These are phyloP conservation scores for Elymnias hypermnestra DNA, from an alignment of 1,140 invertebrate species.

Conservation along the genomic window DNA sequence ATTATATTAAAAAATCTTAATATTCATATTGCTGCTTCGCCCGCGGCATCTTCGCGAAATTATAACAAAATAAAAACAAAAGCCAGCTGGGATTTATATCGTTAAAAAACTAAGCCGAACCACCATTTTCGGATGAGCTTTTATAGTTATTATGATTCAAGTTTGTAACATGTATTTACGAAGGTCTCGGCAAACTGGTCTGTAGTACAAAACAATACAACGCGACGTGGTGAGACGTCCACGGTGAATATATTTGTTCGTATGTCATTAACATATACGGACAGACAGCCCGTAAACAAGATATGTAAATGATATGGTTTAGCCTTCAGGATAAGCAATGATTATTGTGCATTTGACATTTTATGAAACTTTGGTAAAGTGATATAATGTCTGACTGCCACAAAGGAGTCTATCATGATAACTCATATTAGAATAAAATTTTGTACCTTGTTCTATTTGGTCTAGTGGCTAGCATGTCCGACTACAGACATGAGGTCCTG, in stretches of 20 bases:
- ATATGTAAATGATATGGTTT: slow-evolving; percentile 57
- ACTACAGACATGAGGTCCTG: too few species aligned
- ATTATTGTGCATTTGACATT: slow-evolving; percentile 32
- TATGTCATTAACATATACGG: slow-evolving; percentile 56
- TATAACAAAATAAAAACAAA: slow-evolving; percentile 70
- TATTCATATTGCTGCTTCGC: slow-evolving; percentile 59
- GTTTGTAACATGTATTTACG: neutral
- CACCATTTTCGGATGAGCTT: slow-evolving; percentile 24
- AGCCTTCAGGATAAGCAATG: slow-evolving; percentile 31
- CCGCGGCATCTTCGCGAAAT: slow-evolving; percentile 61
- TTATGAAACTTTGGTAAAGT: slow-evolving; percentile 14
- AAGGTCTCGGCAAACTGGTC: slow-evolving; percentile 22
- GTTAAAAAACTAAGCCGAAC: slow-evolving; percentile 43
- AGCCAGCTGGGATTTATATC: slow-evolving; percentile 50
- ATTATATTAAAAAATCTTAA: slow-evolving; percentile 52
- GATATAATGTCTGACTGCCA: neutral
- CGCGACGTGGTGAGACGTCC: slow-evolving; percentile 31
- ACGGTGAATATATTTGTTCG: slow-evolving; percentile 55
- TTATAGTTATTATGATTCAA: too few species aligned
- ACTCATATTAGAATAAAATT: too few species aligned
- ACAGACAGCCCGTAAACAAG: slow-evolving; percentile 58
- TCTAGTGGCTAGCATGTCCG: too few species aligned
- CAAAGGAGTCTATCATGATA: too few species aligned
- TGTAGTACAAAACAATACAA: slow-evolving; percentile 40
- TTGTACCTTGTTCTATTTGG: too few species aligned